phyloP scores from a whole-genome alignment of 2,888 invertebrate genomes.

The Phyto melanocephala region DNA sequence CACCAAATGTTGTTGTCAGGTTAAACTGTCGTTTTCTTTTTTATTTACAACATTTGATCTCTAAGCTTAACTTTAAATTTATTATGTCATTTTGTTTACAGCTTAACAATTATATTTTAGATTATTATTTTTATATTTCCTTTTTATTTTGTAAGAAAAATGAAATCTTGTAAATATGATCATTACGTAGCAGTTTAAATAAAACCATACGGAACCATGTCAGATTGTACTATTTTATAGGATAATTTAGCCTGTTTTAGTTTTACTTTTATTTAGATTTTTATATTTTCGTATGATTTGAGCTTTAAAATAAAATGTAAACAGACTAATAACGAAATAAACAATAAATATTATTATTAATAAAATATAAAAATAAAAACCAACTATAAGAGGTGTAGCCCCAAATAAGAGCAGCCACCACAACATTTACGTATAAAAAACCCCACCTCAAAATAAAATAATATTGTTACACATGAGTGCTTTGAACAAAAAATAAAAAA shows the following conservation, averaged over 20 bases:
- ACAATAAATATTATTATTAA: neutral
- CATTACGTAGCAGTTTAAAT: neutral
- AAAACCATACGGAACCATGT: neutral
- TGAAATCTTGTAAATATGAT: neutral
- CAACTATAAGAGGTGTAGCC: slow-evolving; percentile 47
- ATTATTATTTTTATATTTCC: slow-evolving; percentile 17
- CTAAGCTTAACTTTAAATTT: neutral
- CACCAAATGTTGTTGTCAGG: slow-evolving; percentile 15
- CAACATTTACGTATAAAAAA: slow-evolving; percentile 14
- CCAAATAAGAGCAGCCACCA: slow-evolving; percentile 17
- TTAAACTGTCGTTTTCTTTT: slow-evolving; percentile 1
- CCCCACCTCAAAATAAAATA: slow-evolving; percentile 58
- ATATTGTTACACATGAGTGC: slow-evolving; percentile 59
- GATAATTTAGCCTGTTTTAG: slow-evolving; percentile 58
- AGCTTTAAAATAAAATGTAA: no score
- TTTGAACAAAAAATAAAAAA: slow-evolving; percentile 31
- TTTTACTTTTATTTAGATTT: slow-evolving; percentile 27
- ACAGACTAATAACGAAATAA: slow-evolving; percentile 8
- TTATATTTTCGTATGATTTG: slow-evolving; percentile 55
- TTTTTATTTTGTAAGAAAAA: slow-evolving; percentile 4
- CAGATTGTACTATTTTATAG: slow-evolving; percentile 19
- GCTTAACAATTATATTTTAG: slow-evolving; percentile 22
- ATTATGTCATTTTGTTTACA: slow-evolving; percentile 25
- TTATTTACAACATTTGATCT: neutral
- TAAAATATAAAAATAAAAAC: neutral